phyloP scores from a whole-genome alignment of 2,888 invertebrate species.

The Subacronicta megacephala region DNA sequence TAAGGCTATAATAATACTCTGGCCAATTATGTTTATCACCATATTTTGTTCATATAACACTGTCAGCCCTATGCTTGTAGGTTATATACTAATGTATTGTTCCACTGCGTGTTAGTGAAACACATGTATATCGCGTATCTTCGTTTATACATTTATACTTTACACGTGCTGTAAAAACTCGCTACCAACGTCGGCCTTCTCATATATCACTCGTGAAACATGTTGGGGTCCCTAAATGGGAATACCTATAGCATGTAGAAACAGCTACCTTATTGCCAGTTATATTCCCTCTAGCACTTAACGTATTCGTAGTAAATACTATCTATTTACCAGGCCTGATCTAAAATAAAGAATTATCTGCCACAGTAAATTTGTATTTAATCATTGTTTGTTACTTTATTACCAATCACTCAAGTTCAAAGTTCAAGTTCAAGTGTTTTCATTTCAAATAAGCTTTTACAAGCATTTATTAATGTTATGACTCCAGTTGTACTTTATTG shows the following conservation, averaged over 20 bases:
- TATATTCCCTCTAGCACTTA: conserved; percentile 4
- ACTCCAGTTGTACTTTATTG: too few species aligned
- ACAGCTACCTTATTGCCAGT: not conserved
- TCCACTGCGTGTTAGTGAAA: not conserved
- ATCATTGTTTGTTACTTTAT: too few species aligned
- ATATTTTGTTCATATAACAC: too few species aligned
- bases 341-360: not conserved
- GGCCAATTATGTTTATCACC: too few species aligned
- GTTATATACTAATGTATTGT: not conserved
- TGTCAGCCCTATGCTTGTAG: too few species aligned
- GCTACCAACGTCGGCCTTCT: conserved; percentile 10
- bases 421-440: too few species aligned
- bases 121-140: conserved; percentile 1
- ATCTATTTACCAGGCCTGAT: not conserved
- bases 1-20: too few species aligned
- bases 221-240: conserved; percentile 17
- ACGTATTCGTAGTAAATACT: not conserved
- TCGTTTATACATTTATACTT: conserved; percentile 18
- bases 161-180: conserved; percentile 20
- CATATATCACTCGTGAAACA: conserved; percentile 35
- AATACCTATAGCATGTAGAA: conserved; percentile 18
- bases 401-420: too few species aligned
- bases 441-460: too few species aligned
- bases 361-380: not conserved
- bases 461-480: too few species aligned